Base-by-base conservation (phyloP, 2,888 invertebrate species). In the Syrphus vitripennis region DNA sequence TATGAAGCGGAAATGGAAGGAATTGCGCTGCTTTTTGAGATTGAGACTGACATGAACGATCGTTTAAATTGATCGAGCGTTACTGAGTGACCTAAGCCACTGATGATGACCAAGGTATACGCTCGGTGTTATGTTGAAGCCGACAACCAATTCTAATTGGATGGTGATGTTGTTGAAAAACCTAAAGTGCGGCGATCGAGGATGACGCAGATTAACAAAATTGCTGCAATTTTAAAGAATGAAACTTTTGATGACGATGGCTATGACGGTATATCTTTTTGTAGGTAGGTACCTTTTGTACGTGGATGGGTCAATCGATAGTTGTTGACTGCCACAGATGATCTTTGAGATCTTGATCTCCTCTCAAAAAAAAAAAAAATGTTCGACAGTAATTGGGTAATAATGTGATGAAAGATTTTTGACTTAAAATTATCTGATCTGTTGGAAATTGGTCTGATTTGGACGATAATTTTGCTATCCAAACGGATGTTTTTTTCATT, bases 201-300 rank as follows among this genome's bases (percentile, higher is more conserved):
- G 74, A 82, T 69, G 86, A 86, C 77, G 86, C 37, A 86, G 86
- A 86, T 86, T 86, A 86, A 21, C 57, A n/a, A 86, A 86, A 86
- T 86, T 86, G 74, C 82, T 53, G 77, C 63, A 86, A 86, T 86
- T 82, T 86, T 26, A n/a, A 63, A 53, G 61, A 48, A 53, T 69
- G 53, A 77, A 77, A 81, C 61, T 69, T n/a, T n/a, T n/a, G n/a
- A n/a, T 77, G 55, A 79, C 55, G 69, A 50, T 50, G 14, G 2
- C 2, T 14, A 3, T 9, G 1, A 19, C 19, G 19, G 57, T 12
- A 48, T 48, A 48, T 21, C n/a, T 16, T 6, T 40, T 1, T 40
- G 40, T 40, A 40, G n/a, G 40, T 16, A 42, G 42, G 16, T 42
- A 42, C 7, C 5, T 42, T 3, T 5, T 34, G 10, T 16, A 53